Percentiles rank a stretch among this genome's conserved stretches.
These are phyloP conservation scores for Margarornis squamiger DNA, from an alignment of 2,797 vertebrate species.

Conservation along the genomic window DNA sequence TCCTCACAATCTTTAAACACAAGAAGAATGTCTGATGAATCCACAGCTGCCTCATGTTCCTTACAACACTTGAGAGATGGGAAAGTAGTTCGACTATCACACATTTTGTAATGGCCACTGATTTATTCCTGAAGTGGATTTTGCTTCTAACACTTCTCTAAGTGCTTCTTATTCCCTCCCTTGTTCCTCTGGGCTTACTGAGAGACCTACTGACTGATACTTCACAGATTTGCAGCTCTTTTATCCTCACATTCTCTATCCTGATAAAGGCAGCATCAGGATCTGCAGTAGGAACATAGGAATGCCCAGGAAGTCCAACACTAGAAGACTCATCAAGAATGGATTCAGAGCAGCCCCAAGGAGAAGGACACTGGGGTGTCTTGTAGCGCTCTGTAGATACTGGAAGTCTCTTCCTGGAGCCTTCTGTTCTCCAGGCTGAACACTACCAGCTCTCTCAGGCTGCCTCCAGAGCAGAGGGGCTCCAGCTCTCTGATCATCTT, in stretches of 20 bases:
- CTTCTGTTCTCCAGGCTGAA: background rate
- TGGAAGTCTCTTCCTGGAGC: too few species aligned
- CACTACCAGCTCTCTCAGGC: background rate
- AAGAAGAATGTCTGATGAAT: background rate
- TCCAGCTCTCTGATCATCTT: background rate
- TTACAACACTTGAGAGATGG: background rate
- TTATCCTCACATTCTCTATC: background rate
- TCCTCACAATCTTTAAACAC: background rate
- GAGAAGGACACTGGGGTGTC: background rate
- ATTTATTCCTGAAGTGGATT: constrained; percentile 18
- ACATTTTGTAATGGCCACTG: background rate
- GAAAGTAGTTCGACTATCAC: constrained; percentile 1
- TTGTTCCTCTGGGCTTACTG: background rate
- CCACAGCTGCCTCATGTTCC: background rate
- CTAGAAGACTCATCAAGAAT: background rate
- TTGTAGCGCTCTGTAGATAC: background rate
- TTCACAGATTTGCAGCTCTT: background rate
- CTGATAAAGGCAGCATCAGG: background rate
- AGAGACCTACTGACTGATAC: background rate
- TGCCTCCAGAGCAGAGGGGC: background rate
- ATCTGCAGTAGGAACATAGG: background rate
- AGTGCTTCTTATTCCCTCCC: background rate
- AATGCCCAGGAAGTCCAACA: background rate
- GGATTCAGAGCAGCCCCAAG: background rate
- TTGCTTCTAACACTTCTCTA: background rate